These are phyloP conservation scores for Rhaphigaster nebulosa DNA, from an alignment of 2,888 invertebrate species.

Conservation along the genomic window DNA sequence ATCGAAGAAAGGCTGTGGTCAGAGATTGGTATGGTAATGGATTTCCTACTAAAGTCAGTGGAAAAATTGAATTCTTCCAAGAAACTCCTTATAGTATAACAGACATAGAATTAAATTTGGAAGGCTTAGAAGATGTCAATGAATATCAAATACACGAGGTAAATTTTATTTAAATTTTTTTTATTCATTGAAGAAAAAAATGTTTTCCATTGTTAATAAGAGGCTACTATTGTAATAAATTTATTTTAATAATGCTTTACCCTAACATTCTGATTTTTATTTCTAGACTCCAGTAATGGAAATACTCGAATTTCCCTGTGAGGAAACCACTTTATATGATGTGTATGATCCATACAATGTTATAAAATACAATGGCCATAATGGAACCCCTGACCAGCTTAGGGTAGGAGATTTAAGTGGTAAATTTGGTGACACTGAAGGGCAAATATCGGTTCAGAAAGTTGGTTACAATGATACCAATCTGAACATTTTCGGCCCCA, in stretches of 20 bases:
- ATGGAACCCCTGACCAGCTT: slow-evolving; percentile 89
- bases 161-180: slow-evolving; percentile 66
- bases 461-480: slow-evolving; percentile 82
- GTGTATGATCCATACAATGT: slow-evolving; percentile 86
- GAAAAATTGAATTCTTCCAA: slow-evolving; percentile 86
- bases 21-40: slow-evolving; percentile 92
- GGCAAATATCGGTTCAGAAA: slow-evolving; percentile 71
- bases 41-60: slow-evolving; percentile 75
- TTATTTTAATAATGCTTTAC: not conserved
- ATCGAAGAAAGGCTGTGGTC: slow-evolving; percentile 85
- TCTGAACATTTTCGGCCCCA: slow-evolving; percentile 84
- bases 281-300: slow-evolving; percentile 84
- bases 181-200: not conserved
- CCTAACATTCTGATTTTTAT: slow-evolving; percentile 47
- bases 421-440: slow-evolving; percentile 85
- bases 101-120: slow-evolving; percentile 82
- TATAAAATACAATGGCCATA: slow-evolving; percentile 47
- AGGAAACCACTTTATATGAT: slow-evolving; percentile 84
- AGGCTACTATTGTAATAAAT: not conserved
- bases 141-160: slow-evolving; percentile 89
- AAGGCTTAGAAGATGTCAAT: slow-evolving; percentile 77
- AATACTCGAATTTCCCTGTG: slow-evolving; percentile 89
- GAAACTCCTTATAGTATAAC: slow-evolving; percentile 89
- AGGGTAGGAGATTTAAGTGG: slow-evolving; percentile 88
- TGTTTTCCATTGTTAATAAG: not conserved